Percentiles rank a stretch among this genome's conserved stretches.
phyloP scores from a whole-genome alignment of 2,888 invertebrate genomes.

The Epinotia bilunana region DNA sequence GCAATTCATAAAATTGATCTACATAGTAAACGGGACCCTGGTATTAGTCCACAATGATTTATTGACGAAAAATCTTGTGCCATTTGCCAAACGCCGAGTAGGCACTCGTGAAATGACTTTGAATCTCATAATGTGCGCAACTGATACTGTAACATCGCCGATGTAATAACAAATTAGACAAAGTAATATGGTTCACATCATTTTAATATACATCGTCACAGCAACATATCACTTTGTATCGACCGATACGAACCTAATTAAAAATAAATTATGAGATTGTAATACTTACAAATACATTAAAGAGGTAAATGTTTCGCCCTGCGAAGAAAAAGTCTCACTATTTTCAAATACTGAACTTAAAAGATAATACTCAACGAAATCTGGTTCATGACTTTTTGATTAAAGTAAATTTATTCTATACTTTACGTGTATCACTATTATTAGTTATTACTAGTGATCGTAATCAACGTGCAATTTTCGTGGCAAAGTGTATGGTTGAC shows the following conservation, averaged over 20 bases:
- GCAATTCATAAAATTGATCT: conserved; percentile 40
- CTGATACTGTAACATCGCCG: not conserved
- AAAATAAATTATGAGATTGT: conserved; percentile 61
- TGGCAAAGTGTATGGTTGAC: no score
- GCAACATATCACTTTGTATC: conserved; percentile 81
- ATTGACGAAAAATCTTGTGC: conserved; percentile 30
- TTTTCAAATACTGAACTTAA: conserved; percentile 57
- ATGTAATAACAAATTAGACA: conserved; percentile 31
- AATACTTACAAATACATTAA: conserved; percentile 58
- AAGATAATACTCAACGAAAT: conserved; percentile 48
- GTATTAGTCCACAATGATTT: conserved; percentile 25
- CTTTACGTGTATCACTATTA: not conserved
- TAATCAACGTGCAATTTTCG: no score
- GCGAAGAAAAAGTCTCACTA: conserved; percentile 73
- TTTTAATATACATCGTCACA: conserved; percentile 70
- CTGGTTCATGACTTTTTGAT: conserved; percentile 48
- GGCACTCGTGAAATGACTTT: not conserved
- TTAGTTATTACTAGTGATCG: no score
- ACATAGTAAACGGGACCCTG: conserved; percentile 26
- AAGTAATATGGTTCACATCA: conserved; percentile 14
- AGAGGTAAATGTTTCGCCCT: conserved; percentile 69
- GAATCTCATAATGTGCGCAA: not conserved
- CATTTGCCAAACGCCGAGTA: conserved; percentile 1
- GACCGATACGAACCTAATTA: conserved; percentile 64
- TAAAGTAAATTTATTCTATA: conserved; percentile 39